Conservation (phyloP, 2,113 vertebrate species). For the Paralichthys olivaceus region DNA sequence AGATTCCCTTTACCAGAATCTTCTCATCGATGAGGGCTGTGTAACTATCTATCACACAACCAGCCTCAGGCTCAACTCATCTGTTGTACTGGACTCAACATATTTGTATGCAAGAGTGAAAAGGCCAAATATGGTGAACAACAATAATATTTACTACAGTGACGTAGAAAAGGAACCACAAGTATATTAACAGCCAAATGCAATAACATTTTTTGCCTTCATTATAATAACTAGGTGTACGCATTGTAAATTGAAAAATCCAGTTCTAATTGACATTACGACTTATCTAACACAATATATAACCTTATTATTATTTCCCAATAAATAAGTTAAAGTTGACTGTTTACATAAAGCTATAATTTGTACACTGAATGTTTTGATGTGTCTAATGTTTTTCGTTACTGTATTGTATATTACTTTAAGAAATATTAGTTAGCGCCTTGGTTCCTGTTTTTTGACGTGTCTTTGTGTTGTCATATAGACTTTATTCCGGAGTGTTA, state of each 20-base stretch:
- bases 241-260: neutral
- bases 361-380: neutral
- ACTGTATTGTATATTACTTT: neutral
- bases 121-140: neutral
- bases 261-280: neutral
- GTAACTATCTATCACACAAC: neutral
- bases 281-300: neutral
- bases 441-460: neutral
- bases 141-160: neutral
- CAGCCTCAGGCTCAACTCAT: neutral
- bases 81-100: no score
- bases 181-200: neutral
- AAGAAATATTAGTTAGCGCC: neutral
- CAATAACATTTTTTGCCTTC: neutral
- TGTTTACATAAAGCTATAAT: slow-evolving; percentile 6
- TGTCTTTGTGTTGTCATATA: neutral
- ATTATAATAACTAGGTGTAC: neutral
- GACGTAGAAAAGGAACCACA: neutral
- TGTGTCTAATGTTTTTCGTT: neutral
- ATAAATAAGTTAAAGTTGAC: neutral
- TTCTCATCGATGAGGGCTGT: neutral
- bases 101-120: neutral
- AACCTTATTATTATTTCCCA: neutral
- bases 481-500: neutral
- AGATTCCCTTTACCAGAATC: neutral